These are phyloP conservation scores for Strigamia maritima DNA, from an alignment of 2,888 invertebrate species.

Conservation along the genomic window DNA sequence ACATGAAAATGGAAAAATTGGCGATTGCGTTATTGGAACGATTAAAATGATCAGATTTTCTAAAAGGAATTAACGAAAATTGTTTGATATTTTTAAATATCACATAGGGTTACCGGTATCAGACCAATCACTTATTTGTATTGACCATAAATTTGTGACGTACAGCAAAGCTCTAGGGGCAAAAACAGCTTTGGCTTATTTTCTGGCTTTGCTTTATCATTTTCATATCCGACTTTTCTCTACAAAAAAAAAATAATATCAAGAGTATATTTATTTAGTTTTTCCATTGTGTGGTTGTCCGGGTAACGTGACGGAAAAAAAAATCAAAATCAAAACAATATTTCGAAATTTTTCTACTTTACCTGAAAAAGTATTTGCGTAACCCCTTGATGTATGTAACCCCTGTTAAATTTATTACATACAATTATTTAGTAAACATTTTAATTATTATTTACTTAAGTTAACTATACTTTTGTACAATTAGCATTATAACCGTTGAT, in stretches of 20 bases:
- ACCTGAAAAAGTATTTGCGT: too few species aligned
- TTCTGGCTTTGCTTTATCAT: not conserved
- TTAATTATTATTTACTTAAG: not conserved
- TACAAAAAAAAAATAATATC: not conserved
- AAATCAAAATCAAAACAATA: not conserved
- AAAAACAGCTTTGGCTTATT: too few species aligned
- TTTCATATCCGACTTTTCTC: not conserved
- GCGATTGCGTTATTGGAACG: not conserved
- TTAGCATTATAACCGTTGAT: not conserved
- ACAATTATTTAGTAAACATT: not conserved
- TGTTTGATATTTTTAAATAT: too few species aligned
- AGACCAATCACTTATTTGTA: too few species aligned
- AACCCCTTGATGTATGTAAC: too few species aligned
- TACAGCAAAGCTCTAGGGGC: too few species aligned
- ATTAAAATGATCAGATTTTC: not conserved
- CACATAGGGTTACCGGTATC: too few species aligned
- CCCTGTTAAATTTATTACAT: too few species aligned
- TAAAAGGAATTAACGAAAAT: not conserved
- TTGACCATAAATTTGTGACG: too few species aligned
- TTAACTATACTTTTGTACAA: not conserved
- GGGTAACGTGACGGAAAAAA: not conserved
- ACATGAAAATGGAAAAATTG: not conserved
- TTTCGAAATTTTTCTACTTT: too few species aligned
- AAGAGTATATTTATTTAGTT: not conserved
- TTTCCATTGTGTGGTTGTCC: not conserved